phyloP scores from a whole-genome alignment of 2,113 vertebrate species.

The Clarias batrachus region DNA sequence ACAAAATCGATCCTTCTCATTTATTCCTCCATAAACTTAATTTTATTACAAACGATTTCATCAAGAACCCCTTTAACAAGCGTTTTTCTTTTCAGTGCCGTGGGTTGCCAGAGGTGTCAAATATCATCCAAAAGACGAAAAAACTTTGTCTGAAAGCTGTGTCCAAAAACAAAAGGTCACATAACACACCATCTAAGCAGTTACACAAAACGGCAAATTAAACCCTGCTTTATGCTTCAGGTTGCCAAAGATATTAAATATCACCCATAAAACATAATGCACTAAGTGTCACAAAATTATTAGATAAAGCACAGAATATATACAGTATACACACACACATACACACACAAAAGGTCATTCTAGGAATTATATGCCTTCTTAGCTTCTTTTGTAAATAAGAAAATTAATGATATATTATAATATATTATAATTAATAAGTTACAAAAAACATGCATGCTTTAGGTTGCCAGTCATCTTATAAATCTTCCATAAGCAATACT shows the following conservation, averaged over 20 bases:
- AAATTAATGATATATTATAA: neutral
- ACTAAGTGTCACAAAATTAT: neutral
- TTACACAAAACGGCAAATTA: neutral
- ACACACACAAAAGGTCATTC: no score
- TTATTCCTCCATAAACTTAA: neutral
- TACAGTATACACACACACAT: no score
- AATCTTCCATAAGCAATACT: neutral
- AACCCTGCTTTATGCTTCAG: neutral
- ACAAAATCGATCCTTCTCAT: conserved; percentile 15
- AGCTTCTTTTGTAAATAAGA: neutral
- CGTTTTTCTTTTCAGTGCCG: neutral
- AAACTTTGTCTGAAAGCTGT: neutral
- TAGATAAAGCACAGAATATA: neutral
- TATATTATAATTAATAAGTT: neutral
- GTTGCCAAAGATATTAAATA: neutral
- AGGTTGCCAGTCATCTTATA: neutral
- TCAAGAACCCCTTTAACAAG: neutral
- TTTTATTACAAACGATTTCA: neutral
- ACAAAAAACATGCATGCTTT: neutral
- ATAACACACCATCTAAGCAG: neutral
- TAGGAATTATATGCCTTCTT: no score
- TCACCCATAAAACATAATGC: neutral
- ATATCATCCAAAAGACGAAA: neutral
- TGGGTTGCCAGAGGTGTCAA: neutral
- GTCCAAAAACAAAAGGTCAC: neutral